A percentile compares a stretch with the other conserved stretches of the same genome.
Evolutionary conservation across 2,888 invertebrate species (phyloP).

Genomic region (Drosophila maculinotata): DNA sequence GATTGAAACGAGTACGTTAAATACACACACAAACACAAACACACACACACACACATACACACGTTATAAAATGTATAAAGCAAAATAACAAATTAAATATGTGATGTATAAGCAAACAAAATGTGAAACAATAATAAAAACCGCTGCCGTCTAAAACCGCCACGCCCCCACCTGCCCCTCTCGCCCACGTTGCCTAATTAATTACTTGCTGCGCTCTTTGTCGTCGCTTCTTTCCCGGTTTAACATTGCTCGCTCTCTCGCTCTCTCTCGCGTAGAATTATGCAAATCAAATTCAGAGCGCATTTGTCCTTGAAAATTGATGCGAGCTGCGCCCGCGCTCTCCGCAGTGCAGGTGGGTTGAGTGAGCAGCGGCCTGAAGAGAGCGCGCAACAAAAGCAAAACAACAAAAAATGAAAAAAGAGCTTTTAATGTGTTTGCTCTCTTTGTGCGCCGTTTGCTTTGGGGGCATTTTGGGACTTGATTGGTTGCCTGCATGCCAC

Average conservation of each 20-base stretch:
- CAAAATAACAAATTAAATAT: conserved; percentile 13
- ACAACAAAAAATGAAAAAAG: not conserved
- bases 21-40: not conserved
- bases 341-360: conserved; percentile 23
- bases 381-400: conserved; percentile 4
- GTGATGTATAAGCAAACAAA: conserved; percentile 17
- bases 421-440: not conserved
- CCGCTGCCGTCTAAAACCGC: conserved; percentile 1
- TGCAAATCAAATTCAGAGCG: conserved; percentile 50
- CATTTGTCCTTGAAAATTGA: conserved; percentile 57
- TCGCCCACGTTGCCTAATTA: conserved; percentile 17
- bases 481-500: conserved; percentile 6
- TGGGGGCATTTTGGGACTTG: not conserved
- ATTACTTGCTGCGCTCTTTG: conserved; percentile 32
- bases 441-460: conserved; percentile 8
- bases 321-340: conserved; percentile 34
- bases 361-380: conserved; percentile 13
- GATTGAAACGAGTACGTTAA: conserved; percentile 14
- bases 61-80: conserved; percentile 6
- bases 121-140: conserved; percentile 25
- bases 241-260: conserved; percentile 6
- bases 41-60: conserved; percentile 2
- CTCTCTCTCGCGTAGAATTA: conserved; percentile 32
- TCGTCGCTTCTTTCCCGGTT: conserved; percentile 30
- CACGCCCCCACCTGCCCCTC: not conserved